A percentile compares a stretch with the other conserved stretches of the same genome.
phyloP scores from a whole-genome alignment of 2,797 vertebrate species.

The Melanotaenia maccullochi region DNA sequence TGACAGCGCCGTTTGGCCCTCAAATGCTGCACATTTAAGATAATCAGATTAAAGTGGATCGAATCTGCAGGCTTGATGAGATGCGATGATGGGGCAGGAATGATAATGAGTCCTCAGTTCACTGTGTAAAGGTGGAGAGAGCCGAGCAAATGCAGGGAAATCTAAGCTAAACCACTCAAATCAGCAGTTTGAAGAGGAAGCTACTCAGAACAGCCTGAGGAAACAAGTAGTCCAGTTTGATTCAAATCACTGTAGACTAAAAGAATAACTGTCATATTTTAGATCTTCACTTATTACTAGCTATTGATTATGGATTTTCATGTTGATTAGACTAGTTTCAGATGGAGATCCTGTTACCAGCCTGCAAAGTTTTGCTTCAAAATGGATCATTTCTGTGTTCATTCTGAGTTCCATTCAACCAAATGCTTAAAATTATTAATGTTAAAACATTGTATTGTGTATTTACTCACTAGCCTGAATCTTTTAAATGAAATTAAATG shows the following conservation, averaged over 20 bases:
- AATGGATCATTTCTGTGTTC: no score
- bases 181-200: not conserved
- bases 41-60: constrained; percentile 66
- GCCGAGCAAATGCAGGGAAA: constrained; percentile 28
- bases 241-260: not conserved
- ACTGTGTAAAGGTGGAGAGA: constrained; percentile 13
- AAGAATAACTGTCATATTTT: not conserved
- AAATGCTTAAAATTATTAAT: not conserved
- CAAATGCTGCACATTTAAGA: constrained; percentile 25
- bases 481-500: no score
- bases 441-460: not conserved
- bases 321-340: not conserved
- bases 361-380: not conserved
- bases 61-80: constrained; percentile 48
- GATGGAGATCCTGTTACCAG: not conserved
- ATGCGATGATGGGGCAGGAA: constrained; percentile 49
- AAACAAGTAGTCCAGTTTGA: not conserved
- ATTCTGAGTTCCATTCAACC: not conserved
- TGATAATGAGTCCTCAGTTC: constrained; percentile 63
- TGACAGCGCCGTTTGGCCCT: not conserved
- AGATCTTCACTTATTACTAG: not conserved
- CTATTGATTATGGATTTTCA: not conserved
- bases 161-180: constrained; percentile 26
- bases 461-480: no score
- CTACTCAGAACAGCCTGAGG: not conserved